Base-by-base conservation (phyloP, 2,113 vertebrate genomes). In the Microtus pennsylvanicus region DNA sequence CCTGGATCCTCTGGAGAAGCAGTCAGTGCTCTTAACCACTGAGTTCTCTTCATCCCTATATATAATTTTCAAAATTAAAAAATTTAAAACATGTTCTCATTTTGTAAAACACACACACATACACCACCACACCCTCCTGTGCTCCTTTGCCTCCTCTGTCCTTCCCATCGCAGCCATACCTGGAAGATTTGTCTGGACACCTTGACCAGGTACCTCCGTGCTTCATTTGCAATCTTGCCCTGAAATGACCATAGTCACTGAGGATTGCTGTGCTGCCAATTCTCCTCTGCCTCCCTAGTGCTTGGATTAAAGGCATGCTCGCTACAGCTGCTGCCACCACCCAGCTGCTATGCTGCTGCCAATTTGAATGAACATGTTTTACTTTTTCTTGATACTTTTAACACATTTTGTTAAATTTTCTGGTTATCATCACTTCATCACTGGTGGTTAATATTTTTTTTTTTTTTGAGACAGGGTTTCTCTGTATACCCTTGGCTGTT, bases 341-440 rank as follows among this genome's bases (percentile, higher is more conserved):
- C 35, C 35, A 61, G 22, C 55, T 16, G 35, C 52, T n/a, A 26
- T 14, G n/a, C 61, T 63, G 58, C 38, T 63, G 55, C 58, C 33
- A n/a, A 67, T 28, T n/a, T 78, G 83, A 89, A 61, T 1, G 7
- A 58, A 30, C 52, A 52, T 28, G 30, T 93, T 83, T 58, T 38
- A 93, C 76, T 87, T 81, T 76, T 42, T 81, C 88, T 80, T 78
- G 58, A 87, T 17, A 94, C 26, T 76, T 33, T 19, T 35, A 87
- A n/a, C 45, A 70, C 45, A 42, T 21, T 67, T 52, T 65, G 5
- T 83, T 38, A 74, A 74, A 7, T 61, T 93, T 87, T 74, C 38
- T 78, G 42, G 87, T 13, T 91, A 17, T 89, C 24, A 77, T 35
- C 38, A 52, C 77, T 38, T 90, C n/a, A 82, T 30, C 47, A 82